Evolutionary conservation across 2,797 vertebrate genomes (phyloP).

Genomic region (Bradypodion ventrale): DNA sequence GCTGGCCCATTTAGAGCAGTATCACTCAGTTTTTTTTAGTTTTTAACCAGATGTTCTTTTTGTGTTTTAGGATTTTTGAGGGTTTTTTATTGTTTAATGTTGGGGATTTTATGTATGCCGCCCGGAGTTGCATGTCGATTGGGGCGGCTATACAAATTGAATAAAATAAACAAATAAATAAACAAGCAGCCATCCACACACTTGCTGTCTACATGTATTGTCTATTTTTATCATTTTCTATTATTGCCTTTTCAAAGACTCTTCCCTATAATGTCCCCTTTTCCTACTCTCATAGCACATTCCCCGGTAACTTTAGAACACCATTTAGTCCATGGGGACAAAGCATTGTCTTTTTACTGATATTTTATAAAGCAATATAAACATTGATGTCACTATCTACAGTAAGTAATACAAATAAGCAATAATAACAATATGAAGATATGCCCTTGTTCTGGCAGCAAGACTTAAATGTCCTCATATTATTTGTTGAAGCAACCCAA

Average conservation of each 20-base stretch:
- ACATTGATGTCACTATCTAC: background rate
- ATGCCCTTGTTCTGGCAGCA: background rate
- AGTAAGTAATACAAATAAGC: background rate
- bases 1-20: too few species aligned
- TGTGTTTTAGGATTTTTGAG: too few species aligned
- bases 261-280: background rate
- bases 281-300: too few species aligned
- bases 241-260: background rate
- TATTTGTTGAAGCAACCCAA: background rate
- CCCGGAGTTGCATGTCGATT: too few species aligned
- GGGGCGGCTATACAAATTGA: too few species aligned
- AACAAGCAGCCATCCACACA: background rate
- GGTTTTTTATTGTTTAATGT: too few species aligned
- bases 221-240: background rate
- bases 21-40: too few species aligned
- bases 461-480: background rate
- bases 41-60: too few species aligned
- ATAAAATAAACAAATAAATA: too few species aligned
- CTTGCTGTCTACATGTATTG: background rate
- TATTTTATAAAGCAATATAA: background rate
- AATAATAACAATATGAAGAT: constrained; percentile 3
- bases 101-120: too few species aligned
- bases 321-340: background rate
- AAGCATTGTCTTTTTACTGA: background rate
- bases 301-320: background rate